These are phyloP conservation scores for Polypterus bichir DNA, from an alignment of 2,113 vertebrate genomes.

Conservation along the genomic window DNA sequence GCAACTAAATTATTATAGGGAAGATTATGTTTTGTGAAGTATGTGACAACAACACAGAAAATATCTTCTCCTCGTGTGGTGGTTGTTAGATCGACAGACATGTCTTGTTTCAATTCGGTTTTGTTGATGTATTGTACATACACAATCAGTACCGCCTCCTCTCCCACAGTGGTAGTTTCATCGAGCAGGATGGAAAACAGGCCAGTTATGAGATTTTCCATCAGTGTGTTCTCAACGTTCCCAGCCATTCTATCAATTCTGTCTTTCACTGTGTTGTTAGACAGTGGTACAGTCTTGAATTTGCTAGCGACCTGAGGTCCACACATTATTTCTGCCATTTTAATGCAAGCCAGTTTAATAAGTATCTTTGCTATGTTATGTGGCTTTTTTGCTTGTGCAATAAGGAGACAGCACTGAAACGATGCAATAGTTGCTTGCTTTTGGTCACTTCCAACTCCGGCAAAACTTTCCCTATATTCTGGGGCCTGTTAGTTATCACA, in stretches of 20 bases:
- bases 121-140: slow-evolving; percentile 11
- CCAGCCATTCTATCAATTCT: neutral
- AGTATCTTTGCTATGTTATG: slow-evolving; percentile 13
- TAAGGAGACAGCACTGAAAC: slow-evolving; percentile 13
- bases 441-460: neutral
- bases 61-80: slow-evolving; percentile 2
- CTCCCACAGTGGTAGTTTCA: slow-evolving; percentile 6
- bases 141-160: slow-evolving; percentile 5
- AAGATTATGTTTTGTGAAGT: slow-evolving; percentile 6
- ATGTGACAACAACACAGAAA: slow-evolving; percentile 4
- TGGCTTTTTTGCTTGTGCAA: slow-evolving; percentile 10
- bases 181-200: slow-evolving; percentile 8
- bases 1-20: slow-evolving; percentile 12
- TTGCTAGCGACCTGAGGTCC: slow-evolving; percentile 7
- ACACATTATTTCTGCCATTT: slow-evolving; percentile 12
- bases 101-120: slow-evolving; percentile 4
- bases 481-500: too few species aligned
- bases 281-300: slow-evolving; percentile 7
- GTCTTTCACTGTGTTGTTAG: slow-evolving; percentile 6
- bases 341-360: slow-evolving; percentile 10
- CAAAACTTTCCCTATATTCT: too few species aligned
- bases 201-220: slow-evolving; percentile 1
- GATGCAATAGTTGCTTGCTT: neutral
- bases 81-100: neutral
- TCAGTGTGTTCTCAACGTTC: slow-evolving; percentile 1